Evolutionary conservation across 2,888 invertebrate genomes (phyloP).

Genomic region (Uloborus plumipes): DNA sequence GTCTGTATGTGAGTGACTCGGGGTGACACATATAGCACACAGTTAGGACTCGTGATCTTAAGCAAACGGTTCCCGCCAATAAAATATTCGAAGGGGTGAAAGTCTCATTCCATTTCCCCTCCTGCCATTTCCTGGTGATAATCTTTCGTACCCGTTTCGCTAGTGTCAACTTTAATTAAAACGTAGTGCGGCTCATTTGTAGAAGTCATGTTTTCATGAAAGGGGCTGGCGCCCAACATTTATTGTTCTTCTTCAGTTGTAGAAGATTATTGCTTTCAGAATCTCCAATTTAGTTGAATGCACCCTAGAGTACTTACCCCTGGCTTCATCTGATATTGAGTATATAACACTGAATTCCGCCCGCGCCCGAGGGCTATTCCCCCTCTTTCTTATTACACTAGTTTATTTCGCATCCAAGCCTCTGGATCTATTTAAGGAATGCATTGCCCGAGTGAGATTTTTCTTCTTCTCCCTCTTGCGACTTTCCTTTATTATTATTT

Average conservation of each 20-base stretch:
- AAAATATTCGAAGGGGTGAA: conserved; percentile 7
- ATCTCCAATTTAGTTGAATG: conserved; percentile 32
- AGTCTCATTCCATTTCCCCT: background rate
- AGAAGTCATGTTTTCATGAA: conserved; percentile 44
- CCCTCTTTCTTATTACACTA: background rate
- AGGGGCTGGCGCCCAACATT: conserved; percentile 24
- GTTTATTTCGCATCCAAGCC: background rate
- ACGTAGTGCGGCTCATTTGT: conserved; percentile 32
- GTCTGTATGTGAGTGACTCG: too few species aligned
- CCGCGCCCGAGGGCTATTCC: background rate
- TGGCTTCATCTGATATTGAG: conserved; percentile 17
- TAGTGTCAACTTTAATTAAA: conserved; percentile 47
- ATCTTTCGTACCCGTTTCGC: background rate
- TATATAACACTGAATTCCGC: conserved; percentile 7
- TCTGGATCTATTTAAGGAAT: background rate
- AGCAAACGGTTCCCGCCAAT: background rate
- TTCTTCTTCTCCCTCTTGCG: too few species aligned
- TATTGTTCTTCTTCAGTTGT: conserved; percentile 38
- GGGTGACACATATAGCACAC: too few species aligned
- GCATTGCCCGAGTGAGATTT: background rate
- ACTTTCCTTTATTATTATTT: too few species aligned
- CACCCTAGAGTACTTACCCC: conserved; percentile 34
- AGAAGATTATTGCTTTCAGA: conserved; percentile 46
- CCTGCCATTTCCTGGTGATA: background rate
- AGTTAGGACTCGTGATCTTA: background rate